Conservation (phyloP, 2,113 vertebrate genomes). For the Chaetops frenatus region DNA sequence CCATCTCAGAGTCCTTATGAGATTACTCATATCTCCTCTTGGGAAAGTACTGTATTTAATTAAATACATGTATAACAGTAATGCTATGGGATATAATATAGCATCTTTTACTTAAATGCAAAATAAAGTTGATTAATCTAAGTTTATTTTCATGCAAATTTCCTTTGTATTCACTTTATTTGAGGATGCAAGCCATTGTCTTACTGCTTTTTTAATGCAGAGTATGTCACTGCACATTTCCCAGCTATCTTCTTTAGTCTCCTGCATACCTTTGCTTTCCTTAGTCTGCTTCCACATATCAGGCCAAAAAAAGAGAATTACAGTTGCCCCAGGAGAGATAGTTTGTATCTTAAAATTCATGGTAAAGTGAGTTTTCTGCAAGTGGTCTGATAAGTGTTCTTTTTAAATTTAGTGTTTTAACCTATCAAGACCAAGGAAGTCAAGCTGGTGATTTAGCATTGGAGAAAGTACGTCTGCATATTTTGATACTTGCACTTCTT, state of each 20-base stretch:
- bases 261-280: neutral
- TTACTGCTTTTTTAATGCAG: neutral
- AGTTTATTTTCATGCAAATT: neutral
- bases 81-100: neutral
- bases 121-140: neutral
- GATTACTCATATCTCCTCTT: neutral
- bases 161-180: neutral
- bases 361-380: neutral
- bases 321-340: neutral
- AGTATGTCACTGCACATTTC: neutral
- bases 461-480: neutral
- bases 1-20: neutral
- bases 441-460: neutral
- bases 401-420: neutral
- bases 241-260: neutral
- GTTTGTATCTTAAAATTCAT: neutral
- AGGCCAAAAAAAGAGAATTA: neutral
- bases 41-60: neutral
- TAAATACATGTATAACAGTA: fast-evolving
- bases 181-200: neutral
- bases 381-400: neutral
- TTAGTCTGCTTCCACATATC: neutral
- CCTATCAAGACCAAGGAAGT: neutral
- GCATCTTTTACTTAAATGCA: neutral
- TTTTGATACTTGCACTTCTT: neutral